Conservation (phyloP, 1,140 invertebrate species). For the Leptonema lineaticorne region DNA sequence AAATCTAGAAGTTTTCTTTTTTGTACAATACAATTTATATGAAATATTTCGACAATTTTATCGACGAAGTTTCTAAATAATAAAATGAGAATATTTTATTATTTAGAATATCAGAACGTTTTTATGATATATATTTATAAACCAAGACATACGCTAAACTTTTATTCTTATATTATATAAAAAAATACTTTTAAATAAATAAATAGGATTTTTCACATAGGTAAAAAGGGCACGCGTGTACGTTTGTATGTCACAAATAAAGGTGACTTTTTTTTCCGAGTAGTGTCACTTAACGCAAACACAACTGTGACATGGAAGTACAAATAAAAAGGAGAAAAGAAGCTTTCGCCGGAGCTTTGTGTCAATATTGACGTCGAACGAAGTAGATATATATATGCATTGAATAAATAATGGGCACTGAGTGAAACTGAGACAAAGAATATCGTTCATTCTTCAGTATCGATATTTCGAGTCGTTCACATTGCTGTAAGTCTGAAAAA, state of each 20-base stretch:
- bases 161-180: background rate
- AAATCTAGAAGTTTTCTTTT: too few relatives aligned
- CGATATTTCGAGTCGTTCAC: too few relatives aligned
- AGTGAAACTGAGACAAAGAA: conserved; percentile 13
- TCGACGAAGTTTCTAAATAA: too few relatives aligned
- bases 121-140: too few relatives aligned
- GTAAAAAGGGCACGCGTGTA: background rate
- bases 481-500: too few relatives aligned
- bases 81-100: too few relatives aligned
- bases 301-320: background rate
- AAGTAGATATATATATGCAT: background rate
- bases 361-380: conserved; percentile 4
- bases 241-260: background rate
- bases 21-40: too few relatives aligned
- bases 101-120: too few relatives aligned
- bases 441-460: too few relatives aligned
- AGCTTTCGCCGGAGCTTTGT: background rate
- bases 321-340: background rate
- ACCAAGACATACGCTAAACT: too few relatives aligned
- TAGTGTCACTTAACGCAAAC: background rate
- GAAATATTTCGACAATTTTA: too few relatives aligned
- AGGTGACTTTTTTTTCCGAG: background rate
- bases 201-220: background rate
- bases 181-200: background rate
- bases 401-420: conserved; percentile 14